These are phyloP conservation scores for Otolemur crassicaudatus DNA, from an alignment of 2,797 vertebrate genomes.

Conservation along the genomic window DNA sequence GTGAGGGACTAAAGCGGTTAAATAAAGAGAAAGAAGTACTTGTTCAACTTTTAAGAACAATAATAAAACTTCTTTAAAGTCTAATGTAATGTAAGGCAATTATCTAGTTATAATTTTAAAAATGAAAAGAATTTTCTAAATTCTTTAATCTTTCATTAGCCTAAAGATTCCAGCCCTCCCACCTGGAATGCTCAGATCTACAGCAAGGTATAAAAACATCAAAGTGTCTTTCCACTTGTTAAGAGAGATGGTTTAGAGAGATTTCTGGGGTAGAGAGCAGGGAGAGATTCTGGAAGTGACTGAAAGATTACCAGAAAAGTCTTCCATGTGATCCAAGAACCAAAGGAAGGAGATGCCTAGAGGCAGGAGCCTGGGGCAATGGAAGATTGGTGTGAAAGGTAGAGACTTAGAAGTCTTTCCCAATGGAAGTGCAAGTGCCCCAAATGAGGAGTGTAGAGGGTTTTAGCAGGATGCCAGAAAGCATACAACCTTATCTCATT, in stretches of 20 bases:
- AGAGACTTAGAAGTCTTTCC: neutral
- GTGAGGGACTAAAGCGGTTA: neutral
- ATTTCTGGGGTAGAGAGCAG: neutral
- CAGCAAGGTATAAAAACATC: neutral
- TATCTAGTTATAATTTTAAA: constrained; percentile 13
- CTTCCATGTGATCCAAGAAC: neutral
- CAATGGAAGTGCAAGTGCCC: neutral
- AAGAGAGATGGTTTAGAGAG: neutral
- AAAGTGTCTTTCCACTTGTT: neutral
- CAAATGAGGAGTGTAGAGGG: neutral
- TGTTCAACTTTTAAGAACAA: neutral
- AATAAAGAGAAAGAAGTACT: constrained; percentile 3
- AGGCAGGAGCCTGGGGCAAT: too few relatives aligned
- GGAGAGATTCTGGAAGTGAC: neutral
- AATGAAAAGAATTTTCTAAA: neutral
- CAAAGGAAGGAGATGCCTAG: neutral
- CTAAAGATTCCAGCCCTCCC: neutral
- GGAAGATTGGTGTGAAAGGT: neutral
- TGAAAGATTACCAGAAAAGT: neutral
- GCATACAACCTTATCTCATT: too few relatives aligned
- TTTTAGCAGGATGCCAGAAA: neutral
- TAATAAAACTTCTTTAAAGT: neutral
- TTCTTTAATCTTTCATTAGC: neutral
- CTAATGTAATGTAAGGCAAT: neutral
- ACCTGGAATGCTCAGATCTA: neutral